phyloP scores from a whole-genome alignment of 2,113 vertebrate genomes.

The Actinemys pallida region DNA sequence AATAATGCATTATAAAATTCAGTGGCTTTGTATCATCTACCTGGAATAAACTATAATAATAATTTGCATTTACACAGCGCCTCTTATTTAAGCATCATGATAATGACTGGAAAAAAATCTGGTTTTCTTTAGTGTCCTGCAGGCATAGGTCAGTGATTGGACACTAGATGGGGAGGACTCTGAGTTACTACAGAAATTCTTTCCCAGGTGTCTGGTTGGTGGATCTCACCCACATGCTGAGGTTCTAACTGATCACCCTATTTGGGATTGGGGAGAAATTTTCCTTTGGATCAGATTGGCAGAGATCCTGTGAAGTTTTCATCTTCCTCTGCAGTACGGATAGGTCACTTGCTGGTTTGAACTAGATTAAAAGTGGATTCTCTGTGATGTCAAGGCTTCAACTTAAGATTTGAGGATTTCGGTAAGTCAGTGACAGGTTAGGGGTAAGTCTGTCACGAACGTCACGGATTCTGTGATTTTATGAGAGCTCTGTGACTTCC shows the following conservation, averaged over 20 bases:
- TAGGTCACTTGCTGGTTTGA: not conserved
- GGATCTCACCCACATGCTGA: not conserved
- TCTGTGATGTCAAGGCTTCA: not conserved
- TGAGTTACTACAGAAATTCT: not conserved
- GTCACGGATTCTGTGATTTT: not conserved
- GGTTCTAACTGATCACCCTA: not conserved
- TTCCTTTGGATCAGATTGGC: not conserved
- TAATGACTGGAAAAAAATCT: fast-evolving
- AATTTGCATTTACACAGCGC: fast-evolving
- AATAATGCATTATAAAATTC: not conserved
- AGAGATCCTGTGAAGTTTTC: not conserved
- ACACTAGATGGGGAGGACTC: not conserved
- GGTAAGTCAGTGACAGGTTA: not conserved
- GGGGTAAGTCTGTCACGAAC: not conserved
- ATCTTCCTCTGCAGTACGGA: not conserved
- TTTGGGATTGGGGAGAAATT: not conserved
- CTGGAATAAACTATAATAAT: not conserved
- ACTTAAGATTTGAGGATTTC: not conserved
- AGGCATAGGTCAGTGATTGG: fast-evolving
- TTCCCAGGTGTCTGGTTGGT: not conserved
- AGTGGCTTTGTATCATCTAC: fast-evolving
- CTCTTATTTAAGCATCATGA: fast-evolving
- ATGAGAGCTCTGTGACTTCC: too few species aligned
- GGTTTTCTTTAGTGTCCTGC: fast-evolving
- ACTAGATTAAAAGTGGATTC: not conserved